Base-by-base conservation (phyloP, 1,140 invertebrate species). In the Drosophila cardini region DNA sequence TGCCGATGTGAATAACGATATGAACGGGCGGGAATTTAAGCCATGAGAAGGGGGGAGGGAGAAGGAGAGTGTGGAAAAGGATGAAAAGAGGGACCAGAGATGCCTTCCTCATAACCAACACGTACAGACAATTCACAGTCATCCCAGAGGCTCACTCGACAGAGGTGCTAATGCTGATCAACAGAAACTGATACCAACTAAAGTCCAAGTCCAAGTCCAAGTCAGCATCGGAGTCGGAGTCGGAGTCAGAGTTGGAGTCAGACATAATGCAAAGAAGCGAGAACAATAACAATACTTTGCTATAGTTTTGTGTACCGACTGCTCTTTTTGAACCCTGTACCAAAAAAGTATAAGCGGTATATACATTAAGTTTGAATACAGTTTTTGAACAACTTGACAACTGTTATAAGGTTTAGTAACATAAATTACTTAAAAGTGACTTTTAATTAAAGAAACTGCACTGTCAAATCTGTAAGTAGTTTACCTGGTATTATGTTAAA, bases 131-230 rank as follows among this genome's bases (percentile, higher is more conserved):
- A 87, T 87, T 87, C 83, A 87, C 83, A 72, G 67, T 38, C 62
- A 64, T 50, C 61, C 55, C 68, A 71, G 60, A 87, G 80, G 80
- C 84, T 76, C 68, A 67, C 55, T 71, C 79, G 80, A 84, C 76
- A 79, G 84, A 89, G 84, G 84, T 89, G 84, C 84, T 89, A 89
- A 89, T 89, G 84, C 84, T 89, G 84, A 89, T 87, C 84, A 76
- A 76, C 84, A 89, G 84, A 67, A 89, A 84, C 84, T 89, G 84
- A 87, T 87, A 87, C 52, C 79, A 76, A 45, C 43, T 26, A 26
- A 26, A 26, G 21, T 26, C 21, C 21, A 26, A 26, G 21, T 26
- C 21, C 21, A 26, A 26, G 21, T 26, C 21, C 2, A 26, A 62
- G 36, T 42, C 72, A 48, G 38, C 58, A 42, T 38, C 32, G 21